Percentiles rank a stretch among this genome's conserved stretches.
Evolutionary conservation across 2,888 invertebrate species (phyloP).

Genomic region (Villa cingulata): DNA sequence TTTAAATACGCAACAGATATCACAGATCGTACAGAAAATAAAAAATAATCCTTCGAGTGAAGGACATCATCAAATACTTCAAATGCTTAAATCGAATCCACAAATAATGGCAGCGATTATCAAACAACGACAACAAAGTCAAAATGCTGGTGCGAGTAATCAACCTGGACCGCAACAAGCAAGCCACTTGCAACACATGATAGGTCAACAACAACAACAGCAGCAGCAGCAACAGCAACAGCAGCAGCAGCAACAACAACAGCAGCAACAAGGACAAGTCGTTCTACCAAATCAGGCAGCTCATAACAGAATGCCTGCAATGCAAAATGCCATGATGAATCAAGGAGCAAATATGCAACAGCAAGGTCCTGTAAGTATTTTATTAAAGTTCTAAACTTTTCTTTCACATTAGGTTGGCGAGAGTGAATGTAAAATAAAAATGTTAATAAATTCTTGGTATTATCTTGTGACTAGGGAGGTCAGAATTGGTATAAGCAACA

Average conservation of each 20-base stretch:
- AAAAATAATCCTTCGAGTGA: slow-evolving; percentile 81
- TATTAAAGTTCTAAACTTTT: not conserved
- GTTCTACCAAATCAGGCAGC: slow-evolving; percentile 37
- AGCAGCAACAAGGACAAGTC: slow-evolving; percentile 40
- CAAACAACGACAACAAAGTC: slow-evolving; percentile 60
- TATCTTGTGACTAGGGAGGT: slow-evolving; percentile 22
- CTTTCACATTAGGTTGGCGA: too few relatives aligned
- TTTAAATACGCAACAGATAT: slow-evolving; percentile 49
- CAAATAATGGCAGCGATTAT: slow-evolving; percentile 92
- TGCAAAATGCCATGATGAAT: slow-evolving; percentile 32
- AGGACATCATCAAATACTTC: slow-evolving; percentile 79
- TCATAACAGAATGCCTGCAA: slow-evolving; percentile 32
- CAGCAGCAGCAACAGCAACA: slow-evolving; percentile 38
- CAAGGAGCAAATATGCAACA: slow-evolving; percentile 21
- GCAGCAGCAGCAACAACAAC: slow-evolving; percentile 41
- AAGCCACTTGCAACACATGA: slow-evolving; percentile 34
- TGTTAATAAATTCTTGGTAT: not conserved
- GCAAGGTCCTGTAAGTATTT: slow-evolving; percentile 32
- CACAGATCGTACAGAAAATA: slow-evolving; percentile 79
- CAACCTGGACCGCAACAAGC: slow-evolving; percentile 19
- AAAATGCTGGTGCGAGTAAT: slow-evolving; percentile 19
- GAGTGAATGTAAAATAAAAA: too few relatives aligned
- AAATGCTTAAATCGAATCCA: slow-evolving; percentile 85
- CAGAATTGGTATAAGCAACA: slow-evolving; percentile 37
- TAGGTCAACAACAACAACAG: slow-evolving; percentile 37